These are phyloP conservation scores for Drosophila nigrodunni DNA, from an alignment of 1,140 invertebrate genomes.

Conservation along the genomic window DNA sequence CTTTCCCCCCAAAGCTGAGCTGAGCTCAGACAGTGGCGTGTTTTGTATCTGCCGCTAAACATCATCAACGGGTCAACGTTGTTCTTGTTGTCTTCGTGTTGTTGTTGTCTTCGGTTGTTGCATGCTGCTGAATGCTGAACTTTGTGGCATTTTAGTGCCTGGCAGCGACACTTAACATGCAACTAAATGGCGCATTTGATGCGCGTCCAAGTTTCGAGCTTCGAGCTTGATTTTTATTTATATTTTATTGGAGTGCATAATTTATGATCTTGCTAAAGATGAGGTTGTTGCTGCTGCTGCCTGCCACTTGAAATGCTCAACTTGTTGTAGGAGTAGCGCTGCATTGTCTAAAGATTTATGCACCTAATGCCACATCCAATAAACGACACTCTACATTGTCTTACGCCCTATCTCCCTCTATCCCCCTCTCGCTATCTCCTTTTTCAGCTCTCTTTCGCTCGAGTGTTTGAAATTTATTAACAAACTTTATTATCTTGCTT, in stretches of 20 bases:
- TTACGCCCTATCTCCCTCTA: too few relatives aligned
- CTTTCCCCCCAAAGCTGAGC: slow-evolving; percentile 18
- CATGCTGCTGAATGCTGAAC: slow-evolving; percentile 30
- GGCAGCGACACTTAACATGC: slow-evolving; percentile 78
- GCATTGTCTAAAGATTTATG: slow-evolving; percentile 49
- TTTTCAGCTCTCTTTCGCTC: background rate
- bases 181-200: slow-evolving; percentile 75
- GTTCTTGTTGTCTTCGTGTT: slow-evolving; percentile 42
- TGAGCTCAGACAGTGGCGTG: slow-evolving; percentile 55
- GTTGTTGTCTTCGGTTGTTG: slow-evolving; percentile 9
- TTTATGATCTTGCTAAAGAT: slow-evolving; percentile 50
- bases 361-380: slow-evolving; percentile 45
- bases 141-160: slow-evolving; percentile 74
- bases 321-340: slow-evolving; percentile 31
- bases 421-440: too few relatives aligned
- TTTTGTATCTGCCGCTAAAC: slow-evolving; percentile 61
- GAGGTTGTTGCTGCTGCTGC: background rate
- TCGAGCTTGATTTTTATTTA: slow-evolving; percentile 62
- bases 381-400: slow-evolving; percentile 35
- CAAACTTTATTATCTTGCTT: slow-evolving; percentile 40
- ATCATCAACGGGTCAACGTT: slow-evolving; percentile 69
- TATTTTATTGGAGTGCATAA: slow-evolving; percentile 68
- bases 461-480: slow-evolving; percentile 49
- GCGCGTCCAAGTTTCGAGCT: slow-evolving; percentile 29
- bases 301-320: background rate